phyloP scores from a whole-genome alignment of 35 echinoderm and acorn worm genomes.

The Acanthaster planci region DNA sequence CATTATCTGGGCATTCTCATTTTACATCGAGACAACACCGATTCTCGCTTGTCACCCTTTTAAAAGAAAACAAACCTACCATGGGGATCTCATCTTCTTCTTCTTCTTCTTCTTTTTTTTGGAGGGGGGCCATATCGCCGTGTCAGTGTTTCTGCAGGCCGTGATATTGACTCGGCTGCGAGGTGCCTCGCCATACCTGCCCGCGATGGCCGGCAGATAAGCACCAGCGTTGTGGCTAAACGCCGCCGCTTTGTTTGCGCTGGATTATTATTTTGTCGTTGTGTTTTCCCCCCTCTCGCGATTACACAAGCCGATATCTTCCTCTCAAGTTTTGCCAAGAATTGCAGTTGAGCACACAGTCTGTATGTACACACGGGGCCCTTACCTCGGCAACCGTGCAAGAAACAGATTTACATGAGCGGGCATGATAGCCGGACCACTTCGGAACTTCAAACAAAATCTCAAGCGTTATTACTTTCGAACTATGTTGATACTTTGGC shows the following conservation, averaged over 20 bases:
- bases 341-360: constrained; percentile 1
- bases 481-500: too few species aligned
- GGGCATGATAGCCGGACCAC: too few species aligned
- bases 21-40: background rate
- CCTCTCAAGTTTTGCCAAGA: background rate
- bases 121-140: background rate
- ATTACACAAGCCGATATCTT: background rate
- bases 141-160: too few species aligned
- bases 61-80: constrained; percentile 3
- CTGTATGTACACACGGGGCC: background rate
- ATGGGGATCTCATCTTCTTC: background rate
- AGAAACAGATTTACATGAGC: too few species aligned
- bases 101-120: background rate
- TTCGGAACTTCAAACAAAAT: too few species aligned
- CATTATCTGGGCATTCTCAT: background rate
- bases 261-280: constrained; percentile 20
- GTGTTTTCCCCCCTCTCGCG: background rate
- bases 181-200: background rate
- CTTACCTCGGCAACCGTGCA: too few species aligned
- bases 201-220: background rate
- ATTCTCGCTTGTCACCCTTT: background rate
- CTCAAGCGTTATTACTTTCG: too few species aligned
- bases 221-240: background rate
- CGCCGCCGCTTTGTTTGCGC: background rate
- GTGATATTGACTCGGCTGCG: too few species aligned